Evolutionary conservation across 2,113 vertebrate species (phyloP).

Genomic region (Rana temporaria): DNA sequence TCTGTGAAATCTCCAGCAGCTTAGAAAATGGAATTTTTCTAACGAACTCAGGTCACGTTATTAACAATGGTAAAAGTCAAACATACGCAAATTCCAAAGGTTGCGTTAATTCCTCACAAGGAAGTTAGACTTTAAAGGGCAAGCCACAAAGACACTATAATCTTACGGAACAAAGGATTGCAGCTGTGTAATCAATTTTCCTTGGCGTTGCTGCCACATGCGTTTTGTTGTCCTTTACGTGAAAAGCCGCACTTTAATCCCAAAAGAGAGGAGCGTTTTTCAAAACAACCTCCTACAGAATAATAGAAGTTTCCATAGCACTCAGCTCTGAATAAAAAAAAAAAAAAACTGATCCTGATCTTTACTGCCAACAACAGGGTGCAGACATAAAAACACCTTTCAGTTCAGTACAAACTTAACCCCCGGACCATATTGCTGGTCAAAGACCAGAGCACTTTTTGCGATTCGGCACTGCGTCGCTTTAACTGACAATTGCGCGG

Average conservation of each 20-base stretch:
- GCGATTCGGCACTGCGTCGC: too few relatives aligned
- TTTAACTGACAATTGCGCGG: too few relatives aligned
- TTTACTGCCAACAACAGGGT: too few relatives aligned
- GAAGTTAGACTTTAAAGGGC: not conserved
- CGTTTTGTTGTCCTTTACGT: not conserved
- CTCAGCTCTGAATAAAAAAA: too few relatives aligned
- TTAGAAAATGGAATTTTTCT: too few relatives aligned
- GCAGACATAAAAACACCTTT: too few relatives aligned
- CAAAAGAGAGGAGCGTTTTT: not conserved
- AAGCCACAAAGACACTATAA: not conserved
- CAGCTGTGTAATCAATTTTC: not conserved
- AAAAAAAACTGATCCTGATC: too few relatives aligned
- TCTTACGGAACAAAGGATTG: not conserved
- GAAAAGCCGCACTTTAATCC: slow-evolving; percentile 1
- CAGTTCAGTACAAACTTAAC: too few relatives aligned
- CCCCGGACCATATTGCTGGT: too few relatives aligned
- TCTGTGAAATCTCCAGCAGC: too few relatives aligned
- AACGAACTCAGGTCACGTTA: not conserved
- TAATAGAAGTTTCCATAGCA: not conserved
- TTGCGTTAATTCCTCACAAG: not conserved
- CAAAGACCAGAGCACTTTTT: too few relatives aligned
- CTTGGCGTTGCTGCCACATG: not conserved
- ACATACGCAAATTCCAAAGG: not conserved
- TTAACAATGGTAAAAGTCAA: not conserved
- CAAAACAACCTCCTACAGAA: not conserved